These are phyloP conservation scores for Rhinichthys klamathensis DNA, from an alignment of 2,113 vertebrate species.

Conservation along the genomic window DNA sequence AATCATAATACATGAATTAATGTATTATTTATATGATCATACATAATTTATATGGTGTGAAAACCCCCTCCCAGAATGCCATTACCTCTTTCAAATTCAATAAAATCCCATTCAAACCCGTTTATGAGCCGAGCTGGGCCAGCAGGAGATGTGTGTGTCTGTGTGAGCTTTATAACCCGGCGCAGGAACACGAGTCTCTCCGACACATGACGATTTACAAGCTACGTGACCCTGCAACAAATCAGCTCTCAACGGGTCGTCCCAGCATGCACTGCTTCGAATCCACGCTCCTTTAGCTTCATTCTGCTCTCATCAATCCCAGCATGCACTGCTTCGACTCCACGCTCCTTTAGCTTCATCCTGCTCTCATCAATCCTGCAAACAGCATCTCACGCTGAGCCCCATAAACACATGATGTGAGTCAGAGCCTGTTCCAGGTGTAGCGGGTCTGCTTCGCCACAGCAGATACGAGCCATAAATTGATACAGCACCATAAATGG, in stretches of 20 bases:
- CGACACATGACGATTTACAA: conserved; percentile 46
- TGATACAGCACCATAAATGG: conserved; percentile 51
- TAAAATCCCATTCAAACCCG: too few relatives aligned
- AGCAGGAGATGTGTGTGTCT: too few relatives aligned
- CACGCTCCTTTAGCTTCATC: conserved; percentile 16
- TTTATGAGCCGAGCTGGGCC: too few relatives aligned
- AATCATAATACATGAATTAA: too few relatives aligned
- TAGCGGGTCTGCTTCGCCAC: not conserved
- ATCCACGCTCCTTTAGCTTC: conserved; percentile 12
- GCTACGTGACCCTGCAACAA: conserved; percentile 46
- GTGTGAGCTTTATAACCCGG: not conserved
- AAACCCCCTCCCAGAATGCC: too few relatives aligned
- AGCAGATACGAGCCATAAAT: conserved; percentile 39
- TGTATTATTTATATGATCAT: too few relatives aligned
- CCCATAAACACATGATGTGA: conserved; percentile 13
- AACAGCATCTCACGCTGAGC: not conserved
- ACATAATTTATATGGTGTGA: too few relatives aligned
- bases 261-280: conserved; percentile 33
- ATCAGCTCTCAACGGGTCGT: conserved; percentile 37
- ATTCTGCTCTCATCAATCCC: conserved; percentile 22
- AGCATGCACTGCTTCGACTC: conserved; percentile 19
- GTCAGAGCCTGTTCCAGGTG: not conserved
- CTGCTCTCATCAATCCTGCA: conserved; percentile 7
- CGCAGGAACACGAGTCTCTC: not conserved
- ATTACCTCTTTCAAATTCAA: too few relatives aligned